A percentile compares a stretch with the other conserved stretches of the same genome.
phyloP scores from a whole-genome alignment of 2,888 invertebrate species.

The Eurois occulta region DNA sequence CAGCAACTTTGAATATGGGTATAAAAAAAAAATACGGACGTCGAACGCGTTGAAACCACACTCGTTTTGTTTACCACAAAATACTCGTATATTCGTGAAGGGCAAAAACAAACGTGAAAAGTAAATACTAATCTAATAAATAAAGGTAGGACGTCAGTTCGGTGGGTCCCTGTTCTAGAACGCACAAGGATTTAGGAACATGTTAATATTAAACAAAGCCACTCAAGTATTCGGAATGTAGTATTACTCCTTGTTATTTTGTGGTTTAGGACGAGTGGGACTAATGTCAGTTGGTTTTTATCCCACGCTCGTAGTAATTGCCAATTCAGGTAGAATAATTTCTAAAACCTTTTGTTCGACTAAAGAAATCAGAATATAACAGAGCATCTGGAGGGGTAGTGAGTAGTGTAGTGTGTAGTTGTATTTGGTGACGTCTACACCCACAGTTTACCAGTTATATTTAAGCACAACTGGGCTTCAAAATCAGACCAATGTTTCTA shows the following conservation, averaged over 20 bases:
- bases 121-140: slow-evolving; percentile 47
- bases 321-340: slow-evolving; percentile 2
- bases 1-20: slow-evolving; percentile 49
- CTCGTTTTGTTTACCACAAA: slow-evolving; percentile 31
- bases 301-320: neutral
- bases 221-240: slow-evolving; percentile 20
- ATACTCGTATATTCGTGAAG: slow-evolving; percentile 4
- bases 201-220: slow-evolving; percentile 50
- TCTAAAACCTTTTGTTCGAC: neutral
- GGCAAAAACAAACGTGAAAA: slow-evolving; percentile 19
- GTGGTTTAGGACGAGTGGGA: neutral
- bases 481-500: neutral
- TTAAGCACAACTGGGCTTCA: too few species aligned
- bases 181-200: slow-evolving; percentile 41
- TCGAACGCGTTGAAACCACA: slow-evolving; percentile 25
- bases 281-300: neutral
- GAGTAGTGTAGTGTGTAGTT: neutral
- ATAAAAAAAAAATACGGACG: slow-evolving; percentile 25
- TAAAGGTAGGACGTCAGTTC: slow-evolving; percentile 32
- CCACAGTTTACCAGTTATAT: neutral
- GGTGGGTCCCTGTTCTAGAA: slow-evolving; percentile 36
- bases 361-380: neutral
- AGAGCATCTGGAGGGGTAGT: neutral
- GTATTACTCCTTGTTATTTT: slow-evolving; percentile 36
- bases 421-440: neutral